Evolutionary conservation across 2,797 vertebrate species (phyloP).

Genomic region (Hippoglossus hippoglossus): DNA sequence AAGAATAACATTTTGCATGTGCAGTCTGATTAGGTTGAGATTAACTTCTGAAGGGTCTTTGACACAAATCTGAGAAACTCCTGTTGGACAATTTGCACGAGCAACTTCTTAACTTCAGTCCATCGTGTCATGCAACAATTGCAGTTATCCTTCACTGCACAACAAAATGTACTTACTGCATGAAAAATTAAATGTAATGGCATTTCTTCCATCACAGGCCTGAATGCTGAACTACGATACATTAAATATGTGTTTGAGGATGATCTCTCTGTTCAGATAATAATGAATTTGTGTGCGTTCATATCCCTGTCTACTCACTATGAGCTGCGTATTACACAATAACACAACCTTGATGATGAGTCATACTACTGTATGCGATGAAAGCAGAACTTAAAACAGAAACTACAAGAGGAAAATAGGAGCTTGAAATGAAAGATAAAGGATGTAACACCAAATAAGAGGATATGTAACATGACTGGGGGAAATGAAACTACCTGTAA

Average conservation of each 20-base stretch:
- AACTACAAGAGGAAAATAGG: neutral
- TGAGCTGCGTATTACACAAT: neutral
- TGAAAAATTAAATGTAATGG: too few species aligned
- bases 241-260: too few species aligned
- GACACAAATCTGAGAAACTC: too few species aligned
- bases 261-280: too few species aligned
- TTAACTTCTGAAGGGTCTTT: too few species aligned
- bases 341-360: neutral
- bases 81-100: too few species aligned
- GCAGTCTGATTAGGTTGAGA: too few species aligned
- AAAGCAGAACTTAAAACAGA: neutral
- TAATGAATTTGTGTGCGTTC: too few species aligned
- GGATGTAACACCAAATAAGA: neutral
- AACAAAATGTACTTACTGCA: too few species aligned
- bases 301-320: neutral
- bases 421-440: neutral
- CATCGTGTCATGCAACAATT: too few species aligned
- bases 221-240: neutral
- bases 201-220: neutral
- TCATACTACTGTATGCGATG: neutral
- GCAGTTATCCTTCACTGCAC: neutral
- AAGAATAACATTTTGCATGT: neutral
- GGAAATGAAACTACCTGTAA: constrained; percentile 7
- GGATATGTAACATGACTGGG: neutral
- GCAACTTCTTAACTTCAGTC: too few species aligned